phyloP scores from a whole-genome alignment of 2,113 vertebrate genomes.

The Paraplagusia blochii region DNA sequence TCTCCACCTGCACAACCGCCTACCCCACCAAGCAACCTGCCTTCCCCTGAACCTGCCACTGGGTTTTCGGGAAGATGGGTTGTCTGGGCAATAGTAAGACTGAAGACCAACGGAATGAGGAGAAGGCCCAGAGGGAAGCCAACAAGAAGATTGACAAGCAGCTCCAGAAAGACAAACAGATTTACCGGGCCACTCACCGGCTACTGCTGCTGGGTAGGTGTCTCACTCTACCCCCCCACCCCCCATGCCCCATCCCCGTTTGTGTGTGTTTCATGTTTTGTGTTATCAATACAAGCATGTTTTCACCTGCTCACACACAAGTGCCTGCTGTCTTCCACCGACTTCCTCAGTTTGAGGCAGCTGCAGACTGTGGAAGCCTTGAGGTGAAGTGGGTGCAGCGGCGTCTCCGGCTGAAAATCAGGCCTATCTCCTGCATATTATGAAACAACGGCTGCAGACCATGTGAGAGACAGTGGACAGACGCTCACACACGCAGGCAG shows the following conservation, averaged over 20 bases:
- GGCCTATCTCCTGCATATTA: conserved; percentile 16
- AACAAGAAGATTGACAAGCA: conserved; percentile 96
- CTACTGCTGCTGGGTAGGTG: conserved; percentile 90
- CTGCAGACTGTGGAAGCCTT: conserved; percentile 22
- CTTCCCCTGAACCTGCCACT: conserved; percentile 55
- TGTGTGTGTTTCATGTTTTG: conserved; percentile 10
- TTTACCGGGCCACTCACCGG: conserved; percentile 90
- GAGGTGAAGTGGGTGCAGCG: conserved; percentile 23
- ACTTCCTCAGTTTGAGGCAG: neutral
- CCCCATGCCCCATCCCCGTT: no score
- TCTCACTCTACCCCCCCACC: neutral
- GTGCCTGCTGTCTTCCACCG: neutral
- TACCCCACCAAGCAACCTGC: conserved; percentile 24
- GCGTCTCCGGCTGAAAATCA: conserved; percentile 7
- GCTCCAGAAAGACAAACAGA: conserved; percentile 95
- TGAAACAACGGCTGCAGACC: conserved; percentile 33
- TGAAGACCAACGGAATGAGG: conserved; percentile 92
- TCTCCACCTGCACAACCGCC: neutral
- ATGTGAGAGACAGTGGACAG: conserved; percentile 23
- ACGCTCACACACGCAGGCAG: conserved; percentile 1
- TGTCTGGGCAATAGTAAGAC: conserved; percentile 94
- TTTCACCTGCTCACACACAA: neutral
- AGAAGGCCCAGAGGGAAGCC: conserved; percentile 90
- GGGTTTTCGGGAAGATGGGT: conserved; percentile 83
- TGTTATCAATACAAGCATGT: neutral